phyloP scores from a whole-genome alignment of 92 coral and sea anemone genomes.

The Palythoa grandis region DNA sequence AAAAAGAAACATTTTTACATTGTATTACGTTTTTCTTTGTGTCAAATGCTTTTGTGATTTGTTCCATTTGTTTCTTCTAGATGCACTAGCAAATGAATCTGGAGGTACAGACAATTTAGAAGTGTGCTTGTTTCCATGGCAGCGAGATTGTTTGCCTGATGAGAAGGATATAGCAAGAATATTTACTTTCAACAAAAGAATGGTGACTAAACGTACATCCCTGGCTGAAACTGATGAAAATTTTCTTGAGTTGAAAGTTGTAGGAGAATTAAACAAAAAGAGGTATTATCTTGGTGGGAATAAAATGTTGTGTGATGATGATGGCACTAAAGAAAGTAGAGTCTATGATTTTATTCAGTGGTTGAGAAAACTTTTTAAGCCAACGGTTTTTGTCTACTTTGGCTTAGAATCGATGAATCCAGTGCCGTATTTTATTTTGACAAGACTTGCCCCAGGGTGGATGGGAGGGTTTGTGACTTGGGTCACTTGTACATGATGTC shows the following conservation, averaged over 20 bases:
- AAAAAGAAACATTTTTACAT: too few relatives aligned
- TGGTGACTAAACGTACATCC: neutral
- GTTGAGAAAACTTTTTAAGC: conserved; percentile 3
- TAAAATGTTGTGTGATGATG: neutral
- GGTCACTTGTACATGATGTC: conserved; percentile 13
- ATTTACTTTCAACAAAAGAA: conserved; percentile 19
- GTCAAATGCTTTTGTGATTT: too few relatives aligned
- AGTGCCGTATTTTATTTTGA: conserved; percentile 20
- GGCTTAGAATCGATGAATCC: conserved; percentile 18
- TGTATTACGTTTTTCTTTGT: too few relatives aligned
- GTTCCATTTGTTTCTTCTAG: neutral
- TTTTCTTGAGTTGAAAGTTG: neutral
- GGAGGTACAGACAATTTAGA: conserved; percentile 12
- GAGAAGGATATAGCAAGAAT: conserved; percentile 33
- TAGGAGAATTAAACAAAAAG: neutral
- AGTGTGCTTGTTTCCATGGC: conserved; percentile 38
- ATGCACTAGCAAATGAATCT: neutral
- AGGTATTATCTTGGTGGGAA: neutral
- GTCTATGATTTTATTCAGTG: neutral
- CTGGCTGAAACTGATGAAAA: neutral
- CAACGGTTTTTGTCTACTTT: neutral
- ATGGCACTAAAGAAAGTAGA: neutral
- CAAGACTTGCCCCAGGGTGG: conserved; percentile 36
- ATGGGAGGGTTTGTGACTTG: conserved; percentile 26
- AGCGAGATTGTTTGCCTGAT: conserved; percentile 2